Evolutionary conservation across 2,113 vertebrate genomes (phyloP).

Genomic region (Brachyhypopomus occidentalis): DNA sequence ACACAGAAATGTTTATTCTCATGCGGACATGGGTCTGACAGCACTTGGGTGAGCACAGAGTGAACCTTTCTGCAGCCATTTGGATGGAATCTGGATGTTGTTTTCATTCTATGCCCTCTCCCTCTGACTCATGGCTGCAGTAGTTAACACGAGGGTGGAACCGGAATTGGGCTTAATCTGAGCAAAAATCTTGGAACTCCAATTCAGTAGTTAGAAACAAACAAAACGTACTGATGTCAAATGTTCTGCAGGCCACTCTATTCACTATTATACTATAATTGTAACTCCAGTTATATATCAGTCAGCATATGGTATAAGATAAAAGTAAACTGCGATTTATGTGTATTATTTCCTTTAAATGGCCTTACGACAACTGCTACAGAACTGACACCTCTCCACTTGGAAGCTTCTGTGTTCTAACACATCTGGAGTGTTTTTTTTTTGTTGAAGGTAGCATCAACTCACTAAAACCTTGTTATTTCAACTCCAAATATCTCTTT

Average conservation of each 20-base stretch:
- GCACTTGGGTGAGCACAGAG: background rate
- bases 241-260: background rate
- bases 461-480: too few species aligned
- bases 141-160: conserved; percentile 49
- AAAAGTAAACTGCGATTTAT: too few species aligned
- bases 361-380: background rate
- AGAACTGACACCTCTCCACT: background rate
- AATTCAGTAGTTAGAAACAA: conserved; percentile 51
- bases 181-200: conserved; percentile 47
- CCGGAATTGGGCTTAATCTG: conserved; percentile 48
- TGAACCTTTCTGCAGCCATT: conserved; percentile 24
- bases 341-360: too few species aligned
- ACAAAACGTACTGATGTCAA: conserved; percentile 9
- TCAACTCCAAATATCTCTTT: too few species aligned
- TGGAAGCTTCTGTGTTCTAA: background rate
- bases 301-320: background rate
- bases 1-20: background rate
- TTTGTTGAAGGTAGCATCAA: background rate
- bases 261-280: background rate
- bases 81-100: conserved; percentile 27
- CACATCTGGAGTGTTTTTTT: conserved; percentile 54
- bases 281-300: background rate
- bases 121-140: conserved; percentile 29
- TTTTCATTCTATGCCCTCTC: conserved; percentile 32
- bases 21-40: background rate